Evolutionary conservation across 1,140 invertebrate species (phyloP).

Genomic region (Oncopodura yosiiana): DNA sequence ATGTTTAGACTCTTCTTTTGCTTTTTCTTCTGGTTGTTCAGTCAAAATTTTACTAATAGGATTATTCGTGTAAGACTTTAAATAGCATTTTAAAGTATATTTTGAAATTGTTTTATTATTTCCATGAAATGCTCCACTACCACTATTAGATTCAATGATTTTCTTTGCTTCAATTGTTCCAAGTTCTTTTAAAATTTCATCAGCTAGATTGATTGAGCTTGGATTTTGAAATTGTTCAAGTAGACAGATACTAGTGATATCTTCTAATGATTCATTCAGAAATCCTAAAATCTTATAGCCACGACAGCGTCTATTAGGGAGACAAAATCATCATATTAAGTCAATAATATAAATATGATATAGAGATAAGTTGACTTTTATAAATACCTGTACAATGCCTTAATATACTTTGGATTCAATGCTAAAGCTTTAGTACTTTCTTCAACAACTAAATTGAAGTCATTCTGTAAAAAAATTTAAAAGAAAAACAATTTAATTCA

Average conservation of each 20-base stretch:
- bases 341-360: too few species aligned
- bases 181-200: conserved; percentile 69
- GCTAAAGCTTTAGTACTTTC: conserved; percentile 79
- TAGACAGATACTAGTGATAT: conserved; percentile 75
- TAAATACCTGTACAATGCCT: too few species aligned
- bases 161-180: conserved; percentile 51
- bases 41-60: conserved; percentile 25
- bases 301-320: conserved; percentile 64
- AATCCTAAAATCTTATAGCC: conserved; percentile 69
- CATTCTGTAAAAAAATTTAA: conserved; percentile 51
- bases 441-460: conserved; percentile 69
- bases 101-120: conserved; percentile 61
- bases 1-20: not conserved
- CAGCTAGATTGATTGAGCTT: conserved; percentile 64
- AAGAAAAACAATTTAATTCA: not conserved
- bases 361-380: too few species aligned
- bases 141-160: conserved; percentile 40
- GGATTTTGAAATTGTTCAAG: conserved; percentile 78
- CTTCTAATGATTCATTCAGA: conserved; percentile 70
- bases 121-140: conserved; percentile 60
- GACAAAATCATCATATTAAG: too few species aligned
- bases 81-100: conserved; percentile 62
- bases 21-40: conserved; percentile 31
- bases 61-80: conserved; percentile 26
- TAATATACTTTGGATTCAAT: conserved; percentile 76